Evolutionary conservation across 2,888 invertebrate species (phyloP), one percentile per base, ranked within the genome.

Genomic region (Belgica antarctica): DNA sequence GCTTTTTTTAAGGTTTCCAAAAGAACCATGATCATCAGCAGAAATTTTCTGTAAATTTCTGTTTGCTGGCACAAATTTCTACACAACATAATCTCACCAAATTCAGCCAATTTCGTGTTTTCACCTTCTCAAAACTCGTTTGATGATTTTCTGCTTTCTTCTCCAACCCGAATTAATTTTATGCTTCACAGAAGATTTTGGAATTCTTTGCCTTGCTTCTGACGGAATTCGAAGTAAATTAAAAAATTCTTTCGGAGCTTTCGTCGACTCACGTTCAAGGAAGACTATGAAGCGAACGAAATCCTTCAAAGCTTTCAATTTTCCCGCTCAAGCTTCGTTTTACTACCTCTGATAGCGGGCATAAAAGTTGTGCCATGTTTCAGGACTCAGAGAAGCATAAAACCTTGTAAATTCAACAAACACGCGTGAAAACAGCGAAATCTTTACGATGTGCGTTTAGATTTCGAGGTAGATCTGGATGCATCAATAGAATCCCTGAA

Each of bases 261-360:
- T 41, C 41, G 4, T 10, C n/a, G 41, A 15, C n/a, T n/a, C 41
- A 41, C 41, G 41, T n/a, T n/a, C n/a, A n/a, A n/a, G n/a, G n/a
- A n/a, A n/a, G n/a, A n/a, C n/a, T n/a, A n/a, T n/a, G n/a, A 52
- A 52, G 41, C 19, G 19, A 52, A 22, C 19, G 22, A 52, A 52
- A 52, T 52, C 52, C 52, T 52, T 52, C 22, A n/a, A 52, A 52
- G 52, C 52, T 52, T 31, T 52, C 52, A 52, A 52, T 52, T 52
- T 41, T n/a, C 12, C 3, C 2, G 2, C 15, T 41, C 41, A n/a
- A n/a, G 2, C 10, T 41, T 41, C 31, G 31, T 31, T n/a, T n/a
- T n/a, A n/a, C n/a, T n/a, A n/a, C n/a, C n/a, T n/a, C n/a, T 31
- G 31, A 31, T 41, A n/a, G 3, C 41, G 15, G n/a, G 41, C 41